phyloP scores from a whole-genome alignment of 1,140 invertebrate species.

The Leptopilina boulardi region DNA sequence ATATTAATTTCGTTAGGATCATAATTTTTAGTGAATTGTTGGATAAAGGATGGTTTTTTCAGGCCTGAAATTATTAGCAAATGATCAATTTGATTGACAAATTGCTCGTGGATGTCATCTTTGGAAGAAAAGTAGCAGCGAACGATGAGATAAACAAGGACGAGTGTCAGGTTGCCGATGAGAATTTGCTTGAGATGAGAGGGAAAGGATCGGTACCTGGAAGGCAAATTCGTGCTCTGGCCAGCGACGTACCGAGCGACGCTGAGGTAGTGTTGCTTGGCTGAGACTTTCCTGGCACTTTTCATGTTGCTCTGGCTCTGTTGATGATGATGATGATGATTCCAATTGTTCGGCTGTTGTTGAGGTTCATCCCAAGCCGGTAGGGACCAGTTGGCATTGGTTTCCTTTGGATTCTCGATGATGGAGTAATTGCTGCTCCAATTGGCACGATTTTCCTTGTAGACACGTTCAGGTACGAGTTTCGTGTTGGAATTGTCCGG shows the following conservation, averaged over 20 bases:
- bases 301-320: conserved; percentile 56
- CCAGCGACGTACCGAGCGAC: conserved; percentile 85
- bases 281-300: conserved; percentile 76
- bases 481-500: conserved; percentile 64
- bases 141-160: neutral
- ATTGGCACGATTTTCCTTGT: conserved; percentile 76
- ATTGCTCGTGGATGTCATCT: no score
- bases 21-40: neutral
- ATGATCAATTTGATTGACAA: neutral
- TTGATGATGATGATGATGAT: conserved; percentile 41
- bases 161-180: conserved; percentile 8
- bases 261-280: conserved; percentile 85
- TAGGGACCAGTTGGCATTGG: conserved; percentile 64
- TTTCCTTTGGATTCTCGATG: conserved; percentile 63
- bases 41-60: neutral
- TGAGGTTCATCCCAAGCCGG: conserved; percentile 69
- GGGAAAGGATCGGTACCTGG: conserved; percentile 66
- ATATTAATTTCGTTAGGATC: no score
- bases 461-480: conserved; percentile 65
- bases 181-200: conserved; percentile 48
- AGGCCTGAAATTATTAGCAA: neutral
- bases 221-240: conserved; percentile 75
- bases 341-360: conserved; percentile 63
- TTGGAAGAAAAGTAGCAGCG: neutral
- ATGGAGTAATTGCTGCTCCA: conserved; percentile 74